These are phyloP conservation scores for Anableps anableps DNA, from an alignment of 2,797 vertebrate species.

Conservation along the genomic window DNA sequence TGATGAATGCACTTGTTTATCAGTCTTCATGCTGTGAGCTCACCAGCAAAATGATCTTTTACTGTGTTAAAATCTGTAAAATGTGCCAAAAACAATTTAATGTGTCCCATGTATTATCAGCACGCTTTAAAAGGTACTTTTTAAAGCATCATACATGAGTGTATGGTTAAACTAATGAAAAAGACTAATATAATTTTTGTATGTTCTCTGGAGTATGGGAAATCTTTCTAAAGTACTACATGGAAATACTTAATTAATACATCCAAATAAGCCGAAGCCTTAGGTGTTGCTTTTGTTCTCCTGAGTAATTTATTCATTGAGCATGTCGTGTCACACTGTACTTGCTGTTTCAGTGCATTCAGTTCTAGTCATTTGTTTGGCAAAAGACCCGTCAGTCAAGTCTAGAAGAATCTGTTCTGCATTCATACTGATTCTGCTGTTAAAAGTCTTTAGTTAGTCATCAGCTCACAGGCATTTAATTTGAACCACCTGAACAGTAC, in stretches of 20 bases:
- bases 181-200: neutral
- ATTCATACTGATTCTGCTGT: constrained; percentile 1
- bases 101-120: neutral
- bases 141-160: constrained; percentile 10
- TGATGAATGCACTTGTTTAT: constrained; percentile 49
- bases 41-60: constrained; percentile 37
- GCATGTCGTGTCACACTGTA: constrained; percentile 45
- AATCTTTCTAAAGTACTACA: constrained; percentile 16
- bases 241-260: constrained; percentile 39
- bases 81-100: constrained; percentile 11
- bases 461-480: neutral
- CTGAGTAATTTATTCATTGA: constrained; percentile 48
- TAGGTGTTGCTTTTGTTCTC: constrained; percentile 61
- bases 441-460: constrained; percentile 8
- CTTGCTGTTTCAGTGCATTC: constrained; percentile 46
- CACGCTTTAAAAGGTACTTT: constrained; percentile 7
- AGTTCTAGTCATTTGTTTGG: constrained; percentile 43
- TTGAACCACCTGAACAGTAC: neutral
- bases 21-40: constrained; percentile 16
- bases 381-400: constrained; percentile 50
- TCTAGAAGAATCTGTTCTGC: constrained; percentile 22
- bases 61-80: constrained; percentile 43
- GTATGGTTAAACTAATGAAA: constrained; percentile 6
- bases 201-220: constrained; percentile 8
- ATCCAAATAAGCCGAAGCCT: constrained; percentile 32